Evolutionary conservation across 2,797 vertebrate species (phyloP).

Genomic region (Chelon auratus): DNA sequence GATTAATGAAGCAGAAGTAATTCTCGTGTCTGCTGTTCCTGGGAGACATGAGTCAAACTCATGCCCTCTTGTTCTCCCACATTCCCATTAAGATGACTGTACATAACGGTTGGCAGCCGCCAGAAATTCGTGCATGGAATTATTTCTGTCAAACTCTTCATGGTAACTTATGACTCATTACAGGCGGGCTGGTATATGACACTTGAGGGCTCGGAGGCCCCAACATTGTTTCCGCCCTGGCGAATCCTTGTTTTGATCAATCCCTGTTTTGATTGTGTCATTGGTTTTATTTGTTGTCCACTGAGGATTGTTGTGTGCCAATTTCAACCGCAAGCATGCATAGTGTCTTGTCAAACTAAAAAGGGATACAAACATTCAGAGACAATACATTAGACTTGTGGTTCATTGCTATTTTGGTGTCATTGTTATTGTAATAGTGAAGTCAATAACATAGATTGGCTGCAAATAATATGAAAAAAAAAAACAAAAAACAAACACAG

Average conservation of each 20-base stretch:
- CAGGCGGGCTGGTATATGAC: slow-evolving; percentile 24
- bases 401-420: slow-evolving; percentile 29
- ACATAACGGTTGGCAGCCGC: not conserved
- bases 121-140: slow-evolving; percentile 33
- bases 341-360: slow-evolving; percentile 32
- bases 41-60: slow-evolving; percentile 70
- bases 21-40: slow-evolving; percentile 26
- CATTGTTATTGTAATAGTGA: slow-evolving; percentile 39
- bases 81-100: slow-evolving; percentile 46
- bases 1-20: slow-evolving; percentile 50
- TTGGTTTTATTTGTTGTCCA: slow-evolving; percentile 37
- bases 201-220: slow-evolving; percentile 14
- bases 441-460: slow-evolving; percentile 14
- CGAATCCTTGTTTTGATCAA: slow-evolving; percentile 38
- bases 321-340: slow-evolving; percentile 41
- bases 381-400: slow-evolving; percentile 2
- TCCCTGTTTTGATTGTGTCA: slow-evolving; percentile 32
- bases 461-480: slow-evolving; percentile 15
- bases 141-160: slow-evolving; percentile 43
- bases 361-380: slow-evolving; percentile 33
- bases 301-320: slow-evolving; percentile 5
- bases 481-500: slow-evolving; percentile 18
- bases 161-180: slow-evolving; percentile 47
- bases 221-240: slow-evolving; percentile 17
- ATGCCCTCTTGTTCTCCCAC: slow-evolving; percentile 10